These are phyloP conservation scores for Henricia sp. DNA, from an alignment of 53 echinoderm and acorn worm genomes.

Conservation along the genomic window DNA sequence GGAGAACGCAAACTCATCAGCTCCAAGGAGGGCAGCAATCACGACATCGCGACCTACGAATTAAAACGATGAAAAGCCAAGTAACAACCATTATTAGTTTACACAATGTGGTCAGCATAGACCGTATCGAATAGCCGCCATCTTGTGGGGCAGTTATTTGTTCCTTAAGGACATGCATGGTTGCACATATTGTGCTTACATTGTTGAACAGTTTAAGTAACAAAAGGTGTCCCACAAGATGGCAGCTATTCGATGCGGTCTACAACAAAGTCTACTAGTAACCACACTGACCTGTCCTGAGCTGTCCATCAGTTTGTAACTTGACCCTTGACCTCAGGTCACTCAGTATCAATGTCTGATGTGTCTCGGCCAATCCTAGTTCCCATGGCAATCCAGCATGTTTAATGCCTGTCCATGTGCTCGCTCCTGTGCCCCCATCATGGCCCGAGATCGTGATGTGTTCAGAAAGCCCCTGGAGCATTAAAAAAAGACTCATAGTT, in stretches of 20 bases:
- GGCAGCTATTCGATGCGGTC: too few relatives aligned
- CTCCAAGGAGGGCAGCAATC: constrained; percentile 91
- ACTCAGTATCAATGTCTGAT: constrained; percentile 94
- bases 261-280: too few relatives aligned
- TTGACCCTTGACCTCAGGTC: constrained; percentile 97
- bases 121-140: too few relatives aligned
- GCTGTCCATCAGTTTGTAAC: constrained; percentile 97
- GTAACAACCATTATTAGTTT: too few relatives aligned
- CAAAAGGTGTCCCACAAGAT: too few relatives aligned
- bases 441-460: constrained; percentile 98
- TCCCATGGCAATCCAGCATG: constrained; percentile 99
- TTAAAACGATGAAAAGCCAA: too few relatives aligned
- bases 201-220: too few relatives aligned
- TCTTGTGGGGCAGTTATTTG: too few relatives aligned
- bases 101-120: too few relatives aligned
- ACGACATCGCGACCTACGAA: constrained; percentile 92
- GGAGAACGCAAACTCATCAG: constrained; percentile 99
- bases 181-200: too few relatives aligned
- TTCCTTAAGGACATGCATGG: too few relatives aligned
- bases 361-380: constrained; percentile 96
- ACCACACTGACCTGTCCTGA: constrained; percentile 93
- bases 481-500: too few relatives aligned
- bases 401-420: constrained; percentile 99
- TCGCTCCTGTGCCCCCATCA: constrained; percentile 98
- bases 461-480: constrained; percentile 87